Evolutionary conservation across 1,140 invertebrate genomes (phyloP).

Genomic region (Drosophila mauritiana): DNA sequence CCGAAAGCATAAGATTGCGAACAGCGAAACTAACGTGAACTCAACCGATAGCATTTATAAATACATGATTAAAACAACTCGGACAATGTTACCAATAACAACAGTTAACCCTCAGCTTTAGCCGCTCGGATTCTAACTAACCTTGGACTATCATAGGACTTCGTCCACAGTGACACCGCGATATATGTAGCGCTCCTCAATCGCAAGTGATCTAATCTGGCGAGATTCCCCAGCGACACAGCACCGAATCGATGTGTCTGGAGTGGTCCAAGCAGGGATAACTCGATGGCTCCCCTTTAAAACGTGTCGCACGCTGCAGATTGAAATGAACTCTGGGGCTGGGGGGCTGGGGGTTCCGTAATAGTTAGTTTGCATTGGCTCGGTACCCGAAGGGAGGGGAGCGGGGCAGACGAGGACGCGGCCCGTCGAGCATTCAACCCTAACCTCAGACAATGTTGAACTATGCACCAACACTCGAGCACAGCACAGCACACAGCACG

Average conservation of each 20-base stretch:
- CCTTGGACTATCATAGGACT: too few species aligned
- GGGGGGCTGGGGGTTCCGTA: constrained; percentile 3
- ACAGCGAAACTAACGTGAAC: neutral
- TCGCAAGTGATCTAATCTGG: too few species aligned
- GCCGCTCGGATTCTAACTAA: too few species aligned
- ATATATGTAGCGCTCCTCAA: too few species aligned
- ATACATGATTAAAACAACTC: too few species aligned
- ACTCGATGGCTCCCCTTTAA: constrained; percentile 1
- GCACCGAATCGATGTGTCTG: neutral
- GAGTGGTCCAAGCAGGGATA: neutral
- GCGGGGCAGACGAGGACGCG: constrained; percentile 5
- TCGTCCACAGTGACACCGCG: too few species aligned
- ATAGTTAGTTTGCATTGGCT: constrained; percentile 10
- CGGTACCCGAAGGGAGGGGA: constrained; percentile 14
- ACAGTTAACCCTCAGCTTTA: too few species aligned
- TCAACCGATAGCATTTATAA: too few species aligned
- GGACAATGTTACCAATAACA: too few species aligned
- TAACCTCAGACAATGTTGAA: constrained; percentile 82
- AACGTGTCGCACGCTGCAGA: constrained; percentile 7
- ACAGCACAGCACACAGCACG: neutral
- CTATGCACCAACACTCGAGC: constrained; percentile 35
- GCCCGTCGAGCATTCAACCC: constrained; percentile 71
- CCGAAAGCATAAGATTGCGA: constrained; percentile 7
- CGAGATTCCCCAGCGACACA: neutral
- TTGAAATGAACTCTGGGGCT: constrained; percentile 10